Percentiles rank a stretch among this genome's conserved stretches.
phyloP scores from a whole-genome alignment of 2,113 vertebrate genomes.

The Dromiciops gliroides region DNA sequence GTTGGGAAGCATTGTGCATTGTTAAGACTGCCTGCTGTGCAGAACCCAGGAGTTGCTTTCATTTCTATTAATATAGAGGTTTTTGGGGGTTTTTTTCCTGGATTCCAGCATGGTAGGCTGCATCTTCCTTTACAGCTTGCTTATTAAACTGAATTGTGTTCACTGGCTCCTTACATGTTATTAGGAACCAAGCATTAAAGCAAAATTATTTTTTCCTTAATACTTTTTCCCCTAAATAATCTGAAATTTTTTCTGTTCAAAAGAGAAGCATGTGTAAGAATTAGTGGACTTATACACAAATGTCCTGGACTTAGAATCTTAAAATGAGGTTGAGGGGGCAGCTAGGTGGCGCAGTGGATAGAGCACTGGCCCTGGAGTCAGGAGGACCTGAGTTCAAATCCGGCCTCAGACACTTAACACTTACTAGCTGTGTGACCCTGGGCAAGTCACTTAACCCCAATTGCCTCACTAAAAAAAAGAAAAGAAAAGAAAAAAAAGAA shows the following conservation, averaged over 20 bases:
- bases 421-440: no score
- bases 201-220: neutral
- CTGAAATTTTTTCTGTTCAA: neutral
- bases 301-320: neutral
- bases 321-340: no score
- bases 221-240: neutral
- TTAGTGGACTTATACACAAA: neutral
- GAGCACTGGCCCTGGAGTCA: no score
- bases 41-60: slow-evolving; percentile 19
- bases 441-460: no score
- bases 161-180: slow-evolving; percentile 45
- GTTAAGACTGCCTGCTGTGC: neutral
- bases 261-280: neutral
- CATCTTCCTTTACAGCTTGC: slow-evolving; percentile 66
- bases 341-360: no score
- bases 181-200: neutral
- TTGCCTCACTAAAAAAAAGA: no score
- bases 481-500: no score
- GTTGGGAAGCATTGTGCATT: neutral
- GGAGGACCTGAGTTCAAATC: no score
- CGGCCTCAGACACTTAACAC: no score
- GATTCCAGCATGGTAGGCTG: slow-evolving; percentile 13
- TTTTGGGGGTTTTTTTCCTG: no score
- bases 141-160: neutral
- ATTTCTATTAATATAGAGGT: neutral